Evolutionary conservation across 2,113 vertebrate genomes (phyloP).

Genomic region (Procavia capensis): DNA sequence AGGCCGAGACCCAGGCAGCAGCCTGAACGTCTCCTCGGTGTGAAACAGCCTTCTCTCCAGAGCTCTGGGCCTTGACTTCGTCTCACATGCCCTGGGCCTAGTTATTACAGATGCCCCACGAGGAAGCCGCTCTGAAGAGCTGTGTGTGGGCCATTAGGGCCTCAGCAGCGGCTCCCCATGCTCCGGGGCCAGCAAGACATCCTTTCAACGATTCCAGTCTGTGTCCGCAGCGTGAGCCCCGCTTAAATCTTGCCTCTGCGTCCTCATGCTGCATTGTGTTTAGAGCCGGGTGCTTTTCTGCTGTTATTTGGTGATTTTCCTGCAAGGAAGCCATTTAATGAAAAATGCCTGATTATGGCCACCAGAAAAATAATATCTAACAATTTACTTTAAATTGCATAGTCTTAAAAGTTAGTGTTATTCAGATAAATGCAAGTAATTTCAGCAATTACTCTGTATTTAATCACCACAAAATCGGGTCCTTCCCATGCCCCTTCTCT

Average conservation of each 20-base stretch:
- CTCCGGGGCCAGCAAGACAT: constrained; percentile 55
- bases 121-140: constrained; percentile 60
- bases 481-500: background rate
- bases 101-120: constrained; percentile 53
- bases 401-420: constrained; percentile 68
- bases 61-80: background rate
- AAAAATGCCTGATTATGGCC: constrained; percentile 75
- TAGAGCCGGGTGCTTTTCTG: constrained; percentile 72
- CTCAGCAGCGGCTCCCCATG: constrained; percentile 71
- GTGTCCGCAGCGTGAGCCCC: background rate
- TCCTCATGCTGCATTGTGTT: constrained; percentile 77
- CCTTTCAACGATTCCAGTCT: constrained; percentile 51
- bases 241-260: constrained; percentile 69
- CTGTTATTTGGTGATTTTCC: constrained; percentile 80
- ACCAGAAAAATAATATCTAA: constrained; percentile 75
- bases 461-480: constrained; percentile 35
- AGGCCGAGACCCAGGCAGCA: background rate
- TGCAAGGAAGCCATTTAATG: constrained; percentile 82
- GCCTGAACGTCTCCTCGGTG: background rate
- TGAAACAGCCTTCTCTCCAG: background rate
- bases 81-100: constrained; percentile 5
- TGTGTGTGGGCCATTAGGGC: constrained; percentile 64
- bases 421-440: constrained; percentile 73
- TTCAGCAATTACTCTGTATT: constrained; percentile 45
- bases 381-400: constrained; percentile 75